Evolutionary conservation across 2,888 invertebrate species (phyloP).

Genomic region (Augochlorella aurata): DNA sequence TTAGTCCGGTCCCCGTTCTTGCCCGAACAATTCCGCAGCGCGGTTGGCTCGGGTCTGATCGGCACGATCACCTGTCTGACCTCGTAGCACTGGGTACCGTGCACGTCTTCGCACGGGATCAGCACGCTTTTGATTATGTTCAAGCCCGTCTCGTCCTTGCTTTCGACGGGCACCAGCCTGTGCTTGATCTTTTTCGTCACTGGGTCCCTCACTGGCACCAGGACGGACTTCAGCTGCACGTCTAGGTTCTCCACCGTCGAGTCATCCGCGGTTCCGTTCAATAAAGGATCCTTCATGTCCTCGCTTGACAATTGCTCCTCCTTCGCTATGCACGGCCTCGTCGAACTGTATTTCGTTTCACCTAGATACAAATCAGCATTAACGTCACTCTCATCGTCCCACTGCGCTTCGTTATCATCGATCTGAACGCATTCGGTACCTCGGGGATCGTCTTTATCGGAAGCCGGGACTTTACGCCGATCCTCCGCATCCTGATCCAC

Average conservation of each 20-base stretch:
- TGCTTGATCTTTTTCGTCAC: constrained; percentile 15
- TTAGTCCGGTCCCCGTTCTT: not conserved
- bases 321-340: not conserved
- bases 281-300: not conserved
- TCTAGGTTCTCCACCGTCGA: not conserved
- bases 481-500: constrained; percentile 11
- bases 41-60: not conserved
- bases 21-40: not conserved
- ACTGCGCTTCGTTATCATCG: not conserved
- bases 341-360: not conserved
- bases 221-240: constrained; percentile 6
- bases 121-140: constrained; percentile 44
- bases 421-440: not conserved
- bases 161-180: constrained; percentile 30
- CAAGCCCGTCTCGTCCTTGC: constrained; percentile 26
- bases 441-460: not conserved
- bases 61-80: constrained; percentile 27
- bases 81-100: constrained; percentile 30
- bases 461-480: not conserved
- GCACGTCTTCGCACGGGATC: constrained; percentile 7
- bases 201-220: constrained; percentile 34
- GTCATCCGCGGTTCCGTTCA: not conserved
- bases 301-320: not conserved
- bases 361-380: not conserved
- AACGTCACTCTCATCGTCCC: not conserved